phyloP scores from a whole-genome alignment of 2,113 vertebrate species.

The Tamias sibiricus region DNA sequence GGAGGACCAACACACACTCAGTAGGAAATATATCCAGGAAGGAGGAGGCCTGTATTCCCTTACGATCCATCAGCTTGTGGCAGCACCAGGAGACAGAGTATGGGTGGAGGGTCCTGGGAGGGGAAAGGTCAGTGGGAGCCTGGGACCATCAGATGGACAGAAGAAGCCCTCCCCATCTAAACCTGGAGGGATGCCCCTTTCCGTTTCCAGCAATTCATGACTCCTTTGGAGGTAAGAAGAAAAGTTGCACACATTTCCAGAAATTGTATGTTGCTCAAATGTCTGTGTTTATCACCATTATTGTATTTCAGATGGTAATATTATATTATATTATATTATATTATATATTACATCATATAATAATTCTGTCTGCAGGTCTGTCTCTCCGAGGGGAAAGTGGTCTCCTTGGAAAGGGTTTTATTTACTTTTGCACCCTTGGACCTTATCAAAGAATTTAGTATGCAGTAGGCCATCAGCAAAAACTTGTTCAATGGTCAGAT shows the following conservation, averaged over 20 bases:
- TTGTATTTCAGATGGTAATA: no score
- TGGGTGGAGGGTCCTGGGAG: fast-evolving
- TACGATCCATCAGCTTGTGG: background rate
- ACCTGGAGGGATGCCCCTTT: background rate
- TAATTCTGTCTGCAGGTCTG: background rate
- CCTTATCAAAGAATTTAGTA: background rate
- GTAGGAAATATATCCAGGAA: background rate
- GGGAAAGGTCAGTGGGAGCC: background rate
- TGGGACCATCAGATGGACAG: background rate
- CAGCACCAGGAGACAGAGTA: background rate
- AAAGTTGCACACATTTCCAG: background rate
- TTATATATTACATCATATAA: background rate
- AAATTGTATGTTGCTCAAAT: background rate
- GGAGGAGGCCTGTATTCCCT: background rate
- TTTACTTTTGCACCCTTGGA: background rate
- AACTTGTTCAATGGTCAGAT: background rate
- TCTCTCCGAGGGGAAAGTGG: background rate
- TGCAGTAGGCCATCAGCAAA: background rate
- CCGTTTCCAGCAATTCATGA: background rate
- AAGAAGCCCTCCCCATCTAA: no score
- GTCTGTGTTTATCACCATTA: background rate
- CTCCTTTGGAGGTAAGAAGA: background rate
- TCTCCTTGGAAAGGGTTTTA: background rate
- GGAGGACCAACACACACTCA: background rate
- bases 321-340: background rate